Percentiles rank a stretch among this genome's conserved stretches.
Conservation (phyloP, 1,140 invertebrate species). For the Parapsyche elsis region DNA sequence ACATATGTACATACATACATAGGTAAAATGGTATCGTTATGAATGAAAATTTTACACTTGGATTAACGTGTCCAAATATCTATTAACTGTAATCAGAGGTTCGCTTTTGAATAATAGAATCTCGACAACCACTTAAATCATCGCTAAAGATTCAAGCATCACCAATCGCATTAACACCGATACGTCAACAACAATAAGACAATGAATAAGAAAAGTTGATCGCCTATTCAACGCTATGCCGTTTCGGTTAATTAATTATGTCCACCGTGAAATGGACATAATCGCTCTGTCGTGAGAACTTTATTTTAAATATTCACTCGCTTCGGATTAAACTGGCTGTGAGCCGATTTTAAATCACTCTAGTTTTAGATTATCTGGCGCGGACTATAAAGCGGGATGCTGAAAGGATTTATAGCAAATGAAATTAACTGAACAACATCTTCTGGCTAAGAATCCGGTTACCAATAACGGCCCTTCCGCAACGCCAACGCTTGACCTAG, state of each 20-base stretch:
- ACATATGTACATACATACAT: no score
- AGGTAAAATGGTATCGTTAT: no score
- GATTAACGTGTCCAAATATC: no score
- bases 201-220: no score
- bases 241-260: background rate
- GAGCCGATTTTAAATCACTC: no score
- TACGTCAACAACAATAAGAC: background rate
- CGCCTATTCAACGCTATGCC: no score
- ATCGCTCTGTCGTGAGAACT: background rate
- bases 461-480: constrained; percentile 17
- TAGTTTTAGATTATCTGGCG: background rate
- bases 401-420: background rate
- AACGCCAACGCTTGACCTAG: constrained; percentile 11
- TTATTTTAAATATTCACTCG: background rate
- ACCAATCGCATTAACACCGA: background rate
- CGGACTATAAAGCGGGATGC: background rate
- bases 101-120: no score
- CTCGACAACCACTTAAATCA: background rate
- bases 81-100: no score
- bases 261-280: background rate
- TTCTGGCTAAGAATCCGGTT: background rate
- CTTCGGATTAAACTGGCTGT: background rate
- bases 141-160: background rate
- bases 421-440: background rate
- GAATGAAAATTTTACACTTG: no score